These are phyloP conservation scores for Loxodonta africana DNA, from an alignment of 2,113 vertebrate genomes.

Conservation along the genomic window DNA sequence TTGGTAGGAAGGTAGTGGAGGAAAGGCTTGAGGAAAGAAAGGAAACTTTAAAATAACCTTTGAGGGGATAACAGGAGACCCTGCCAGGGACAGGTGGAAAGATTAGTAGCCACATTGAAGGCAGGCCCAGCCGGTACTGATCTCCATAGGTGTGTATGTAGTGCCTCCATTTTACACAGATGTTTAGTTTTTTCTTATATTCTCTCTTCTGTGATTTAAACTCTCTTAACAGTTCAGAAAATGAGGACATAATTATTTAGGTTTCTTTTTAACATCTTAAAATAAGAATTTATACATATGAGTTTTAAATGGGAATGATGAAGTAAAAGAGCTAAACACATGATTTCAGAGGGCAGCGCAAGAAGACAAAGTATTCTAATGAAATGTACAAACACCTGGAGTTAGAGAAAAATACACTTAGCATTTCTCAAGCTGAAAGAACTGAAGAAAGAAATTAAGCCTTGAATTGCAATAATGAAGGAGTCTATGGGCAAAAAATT, in stretches of 20 bases:
- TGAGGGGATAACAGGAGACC: neutral
- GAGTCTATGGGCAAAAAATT: neutral
- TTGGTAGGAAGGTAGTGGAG: neutral
- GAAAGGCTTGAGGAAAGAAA: neutral
- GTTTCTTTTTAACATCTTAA: neutral
- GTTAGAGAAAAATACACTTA: neutral
- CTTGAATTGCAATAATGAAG: neutral
- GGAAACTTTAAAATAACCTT: neutral
- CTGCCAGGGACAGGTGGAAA: neutral
- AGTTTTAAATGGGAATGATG: neutral
- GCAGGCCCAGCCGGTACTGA: neutral
- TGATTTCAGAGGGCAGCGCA: neutral
- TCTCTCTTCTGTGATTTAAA: neutral
- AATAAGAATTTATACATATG: conserved; percentile 26
- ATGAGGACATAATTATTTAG: neutral
- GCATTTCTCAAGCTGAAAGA: neutral
- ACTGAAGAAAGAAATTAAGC: neutral
- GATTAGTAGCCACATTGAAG: neutral
- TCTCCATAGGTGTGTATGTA: neutral
- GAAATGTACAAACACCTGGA: neutral
- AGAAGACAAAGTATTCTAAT: neutral
- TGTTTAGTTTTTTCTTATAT: neutral
- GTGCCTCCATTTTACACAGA: neutral
- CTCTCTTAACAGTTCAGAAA: conserved; percentile 34
- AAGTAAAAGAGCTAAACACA: neutral